Conservation (phyloP, 1,140 invertebrate species). For the Anoplolepis gracilipes region DNA sequence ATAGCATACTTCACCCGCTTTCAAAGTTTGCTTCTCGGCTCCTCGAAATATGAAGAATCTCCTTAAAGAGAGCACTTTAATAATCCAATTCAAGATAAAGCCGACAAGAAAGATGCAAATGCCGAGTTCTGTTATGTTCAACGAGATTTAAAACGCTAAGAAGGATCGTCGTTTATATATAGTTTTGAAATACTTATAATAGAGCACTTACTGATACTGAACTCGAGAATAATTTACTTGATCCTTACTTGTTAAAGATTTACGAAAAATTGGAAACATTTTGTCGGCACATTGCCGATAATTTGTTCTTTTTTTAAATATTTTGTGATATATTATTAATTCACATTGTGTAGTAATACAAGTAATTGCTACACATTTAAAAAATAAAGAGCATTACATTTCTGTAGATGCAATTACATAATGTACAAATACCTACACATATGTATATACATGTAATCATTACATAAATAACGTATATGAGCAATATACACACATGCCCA, state of each 20-base stretch:
- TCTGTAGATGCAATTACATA: neutral
- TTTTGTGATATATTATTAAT: neutral
- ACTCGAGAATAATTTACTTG: conserved; percentile 55
- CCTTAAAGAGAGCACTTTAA: conserved; percentile 47
- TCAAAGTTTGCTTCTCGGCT: conserved; percentile 48
- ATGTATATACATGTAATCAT: neutral
- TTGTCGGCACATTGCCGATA: neutral
- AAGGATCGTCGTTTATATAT: conserved; percentile 14
- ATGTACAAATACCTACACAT: neutral
- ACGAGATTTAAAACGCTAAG: conserved; percentile 59
- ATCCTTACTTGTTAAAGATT: neutral
- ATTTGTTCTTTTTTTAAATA: neutral
- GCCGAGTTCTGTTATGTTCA: conserved; percentile 54
- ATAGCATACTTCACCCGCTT: conserved; percentile 43
- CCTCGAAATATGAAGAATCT: conserved; percentile 20
- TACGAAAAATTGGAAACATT: neutral
- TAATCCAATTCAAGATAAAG: conserved; percentile 19
- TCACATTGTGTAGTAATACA: neutral
- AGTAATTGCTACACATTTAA: neutral
- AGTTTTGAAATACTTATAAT: conserved; percentile 55
- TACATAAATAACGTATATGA: neutral
- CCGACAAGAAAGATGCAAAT: conserved; percentile 23
- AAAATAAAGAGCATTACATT: neutral
- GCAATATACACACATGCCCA: neutral
- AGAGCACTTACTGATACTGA: neutral